phyloP scores from a whole-genome alignment of 2,797 vertebrate genomes.

The Rhabdomys pumilio region DNA sequence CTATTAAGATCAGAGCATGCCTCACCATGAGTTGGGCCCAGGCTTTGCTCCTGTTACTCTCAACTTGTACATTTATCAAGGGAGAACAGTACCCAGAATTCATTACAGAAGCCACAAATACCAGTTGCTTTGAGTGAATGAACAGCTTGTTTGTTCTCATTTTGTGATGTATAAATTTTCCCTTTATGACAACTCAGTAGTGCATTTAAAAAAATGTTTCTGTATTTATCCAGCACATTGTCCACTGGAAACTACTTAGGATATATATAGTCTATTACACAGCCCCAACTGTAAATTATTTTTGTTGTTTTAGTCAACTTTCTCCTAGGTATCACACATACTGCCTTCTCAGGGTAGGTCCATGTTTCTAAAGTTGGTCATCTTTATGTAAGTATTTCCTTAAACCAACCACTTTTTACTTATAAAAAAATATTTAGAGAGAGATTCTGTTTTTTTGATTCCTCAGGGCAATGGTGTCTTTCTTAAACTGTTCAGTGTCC shows the following conservation, averaged over 20 bases:
- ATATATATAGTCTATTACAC: slow-evolving; percentile 7
- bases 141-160: slow-evolving; percentile 12
- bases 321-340: background rate
- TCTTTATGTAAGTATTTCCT: slow-evolving; percentile 52
- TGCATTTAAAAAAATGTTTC: slow-evolving; percentile 4
- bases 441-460: slow-evolving; percentile 27
- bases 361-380: slow-evolving; percentile 9
- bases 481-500: slow-evolving; percentile 1
- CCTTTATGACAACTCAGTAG: slow-evolving; percentile 33
- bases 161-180: slow-evolving; percentile 4
- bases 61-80: background rate
- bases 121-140: slow-evolving; percentile 24
- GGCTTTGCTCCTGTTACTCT: background rate
- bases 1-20: background rate
- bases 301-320: slow-evolving; percentile 29
- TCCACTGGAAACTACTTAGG: slow-evolving; percentile 48
- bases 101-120: slow-evolving; percentile 8
- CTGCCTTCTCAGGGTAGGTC: background rate
- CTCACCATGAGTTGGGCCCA: background rate
- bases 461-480: background rate
- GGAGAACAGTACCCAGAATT: background rate
- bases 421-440: slow-evolving; percentile 27
- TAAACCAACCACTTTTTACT: slow-evolving; percentile 46
- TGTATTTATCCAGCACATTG: slow-evolving; percentile 34
- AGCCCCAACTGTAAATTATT: slow-evolving; percentile 27